These are phyloP conservation scores for Tenrec ecaudatus DNA, from an alignment of 2,113 vertebrate species.

Conservation along the genomic window DNA sequence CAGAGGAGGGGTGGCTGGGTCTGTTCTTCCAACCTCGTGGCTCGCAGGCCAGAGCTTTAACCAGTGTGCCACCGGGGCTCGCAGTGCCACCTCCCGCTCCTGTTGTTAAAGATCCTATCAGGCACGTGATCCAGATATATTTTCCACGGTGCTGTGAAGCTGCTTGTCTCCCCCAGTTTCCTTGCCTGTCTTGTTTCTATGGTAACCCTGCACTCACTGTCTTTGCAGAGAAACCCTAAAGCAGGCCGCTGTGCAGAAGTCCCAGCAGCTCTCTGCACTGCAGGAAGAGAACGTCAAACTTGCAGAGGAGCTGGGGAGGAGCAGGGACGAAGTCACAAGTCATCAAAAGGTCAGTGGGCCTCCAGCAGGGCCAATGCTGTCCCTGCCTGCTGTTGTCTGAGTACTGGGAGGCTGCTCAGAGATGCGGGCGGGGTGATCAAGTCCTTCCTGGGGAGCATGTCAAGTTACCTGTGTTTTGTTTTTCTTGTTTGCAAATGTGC, in stretches of 20 bases:
- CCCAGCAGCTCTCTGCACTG: slow-evolving; percentile 90
- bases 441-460: background rate
- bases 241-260: slow-evolving; percentile 89
- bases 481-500: background rate
- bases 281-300: slow-evolving; percentile 94
- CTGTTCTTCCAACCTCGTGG: no score
- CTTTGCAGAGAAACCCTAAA: slow-evolving; percentile 93
- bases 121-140: slow-evolving; percentile 82
- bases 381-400: background rate
- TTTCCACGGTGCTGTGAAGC: slow-evolving; percentile 84
- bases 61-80: background rate
- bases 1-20: no score
- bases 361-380: background rate
- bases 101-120: slow-evolving; percentile 59
- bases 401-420: background rate
- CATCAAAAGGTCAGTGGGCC: slow-evolving; percentile 90
- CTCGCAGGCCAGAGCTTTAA: background rate
- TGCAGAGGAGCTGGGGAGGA: slow-evolving; percentile 90
- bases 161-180: slow-evolving; percentile 87
- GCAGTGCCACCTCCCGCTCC: slow-evolving; percentile 1
- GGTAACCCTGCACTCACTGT: slow-evolving; percentile 88
- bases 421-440: background rate
- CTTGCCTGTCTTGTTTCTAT: slow-evolving; percentile 89
- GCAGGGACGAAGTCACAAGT: slow-evolving; percentile 88
- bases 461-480: background rate